These are phyloP conservation scores for Eristalinus sepulchralis DNA, from an alignment of 2,888 invertebrate species.

Conservation along the genomic window DNA sequence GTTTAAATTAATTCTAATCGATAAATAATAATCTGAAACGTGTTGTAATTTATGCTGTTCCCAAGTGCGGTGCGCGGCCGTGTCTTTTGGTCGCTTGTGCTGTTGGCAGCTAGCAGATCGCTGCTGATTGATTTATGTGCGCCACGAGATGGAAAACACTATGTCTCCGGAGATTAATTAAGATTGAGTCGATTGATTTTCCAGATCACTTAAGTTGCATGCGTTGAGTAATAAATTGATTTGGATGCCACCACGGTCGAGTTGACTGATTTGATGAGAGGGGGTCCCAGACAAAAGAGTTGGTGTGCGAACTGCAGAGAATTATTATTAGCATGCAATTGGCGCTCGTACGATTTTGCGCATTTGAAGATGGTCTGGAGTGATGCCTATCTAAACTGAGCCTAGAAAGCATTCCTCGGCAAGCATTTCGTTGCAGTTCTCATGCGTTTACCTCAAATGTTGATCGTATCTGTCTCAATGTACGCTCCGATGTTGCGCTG, in stretches of 20 bases:
- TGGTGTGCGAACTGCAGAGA: background rate
- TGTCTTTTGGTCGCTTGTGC: constrained; percentile 25
- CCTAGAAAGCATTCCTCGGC: no score
- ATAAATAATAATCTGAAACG: constrained; percentile 68
- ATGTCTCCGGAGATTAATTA: constrained; percentile 66
- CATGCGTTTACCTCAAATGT: no score
- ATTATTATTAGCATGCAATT: background rate
- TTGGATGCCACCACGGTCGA: background rate
- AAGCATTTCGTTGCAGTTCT: background rate
- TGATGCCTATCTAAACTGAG: no score
- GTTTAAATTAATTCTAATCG: constrained; percentile 71
- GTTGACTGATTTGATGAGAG: no score
- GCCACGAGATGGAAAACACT: constrained; percentile 61
- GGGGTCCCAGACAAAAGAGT: constrained; percentile 9
- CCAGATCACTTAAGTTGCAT: constrained; percentile 32
- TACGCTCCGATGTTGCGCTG: background rate
- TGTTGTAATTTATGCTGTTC: constrained; percentile 66
- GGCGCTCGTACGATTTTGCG: background rate
- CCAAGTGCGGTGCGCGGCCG: background rate
- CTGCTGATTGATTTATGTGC: constrained; percentile 66
- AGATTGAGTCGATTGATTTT: constrained; percentile 64
- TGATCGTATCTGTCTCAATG: no score
- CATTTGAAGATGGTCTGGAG: background rate
- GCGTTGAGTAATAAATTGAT: constrained; percentile 44
- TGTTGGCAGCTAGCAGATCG: constrained; percentile 21